Percentiles rank a stretch among this genome's conserved stretches.
These are phyloP conservation scores for Enoplosus armatus DNA, from an alignment of 2,797 vertebrate genomes.

Conservation along the genomic window DNA sequence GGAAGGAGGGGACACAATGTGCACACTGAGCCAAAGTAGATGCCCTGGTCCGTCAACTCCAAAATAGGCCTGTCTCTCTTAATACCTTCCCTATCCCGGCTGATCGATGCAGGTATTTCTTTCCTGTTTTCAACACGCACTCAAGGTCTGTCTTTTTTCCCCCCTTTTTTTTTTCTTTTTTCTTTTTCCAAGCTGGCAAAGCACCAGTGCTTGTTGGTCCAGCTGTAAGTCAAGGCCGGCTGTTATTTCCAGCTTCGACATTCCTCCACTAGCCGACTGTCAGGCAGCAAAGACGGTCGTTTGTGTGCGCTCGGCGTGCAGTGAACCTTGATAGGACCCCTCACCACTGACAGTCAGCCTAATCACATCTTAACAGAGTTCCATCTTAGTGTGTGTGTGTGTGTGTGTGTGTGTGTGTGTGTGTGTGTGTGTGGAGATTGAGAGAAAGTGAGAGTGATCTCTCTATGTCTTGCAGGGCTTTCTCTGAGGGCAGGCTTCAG, in stretches of 20 bases:
- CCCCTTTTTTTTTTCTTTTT: background rate
- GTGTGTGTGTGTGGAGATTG: slow-evolving; percentile 35
- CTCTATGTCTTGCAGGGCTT: slow-evolving; percentile 73
- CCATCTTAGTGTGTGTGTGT: slow-evolving; percentile 53
- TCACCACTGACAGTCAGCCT: slow-evolving; percentile 80
- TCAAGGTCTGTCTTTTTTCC: slow-evolving; percentile 40
- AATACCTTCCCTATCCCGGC: slow-evolving; percentile 48
- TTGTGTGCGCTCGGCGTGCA: slow-evolving; percentile 64
- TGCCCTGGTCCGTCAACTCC: slow-evolving; percentile 67
- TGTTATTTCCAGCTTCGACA: slow-evolving; percentile 71
- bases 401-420: slow-evolving; percentile 38
- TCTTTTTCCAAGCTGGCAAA: slow-evolving; percentile 60
- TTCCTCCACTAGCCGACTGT: slow-evolving; percentile 66
- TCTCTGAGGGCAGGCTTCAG: slow-evolving; percentile 67
- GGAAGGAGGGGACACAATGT: slow-evolving; percentile 44
- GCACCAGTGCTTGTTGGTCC: slow-evolving; percentile 53
- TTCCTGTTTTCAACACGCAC: slow-evolving; percentile 67
- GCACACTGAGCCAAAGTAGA: slow-evolving; percentile 56
- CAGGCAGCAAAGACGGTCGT: slow-evolving; percentile 65
- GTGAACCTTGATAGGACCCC: slow-evolving; percentile 75
- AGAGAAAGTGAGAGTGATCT: slow-evolving; percentile 74
- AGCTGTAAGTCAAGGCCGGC: slow-evolving; percentile 60
- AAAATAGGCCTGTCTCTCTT: slow-evolving; percentile 73
- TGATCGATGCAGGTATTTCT: slow-evolving; percentile 77
- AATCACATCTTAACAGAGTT: slow-evolving; percentile 82